Conservation (phyloP, 2,888 invertebrate species). For the Trachelus troglodyta region DNA sequence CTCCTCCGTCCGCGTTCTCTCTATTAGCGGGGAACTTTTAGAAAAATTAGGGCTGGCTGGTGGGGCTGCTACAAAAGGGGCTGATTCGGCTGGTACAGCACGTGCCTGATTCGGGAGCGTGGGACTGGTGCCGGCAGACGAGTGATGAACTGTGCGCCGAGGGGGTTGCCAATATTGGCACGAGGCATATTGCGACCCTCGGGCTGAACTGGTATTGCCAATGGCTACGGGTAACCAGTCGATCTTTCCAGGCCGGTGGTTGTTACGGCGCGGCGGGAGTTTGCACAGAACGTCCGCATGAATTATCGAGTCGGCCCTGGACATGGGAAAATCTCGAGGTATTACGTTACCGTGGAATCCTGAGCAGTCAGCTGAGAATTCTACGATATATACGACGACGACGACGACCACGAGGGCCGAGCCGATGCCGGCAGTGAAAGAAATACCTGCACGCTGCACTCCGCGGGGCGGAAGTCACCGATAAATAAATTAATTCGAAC, state of each 20-base stretch:
- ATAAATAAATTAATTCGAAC: slow-evolving; percentile 33
- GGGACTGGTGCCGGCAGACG: slow-evolving; percentile 48
- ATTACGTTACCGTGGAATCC: slow-evolving; percentile 5
- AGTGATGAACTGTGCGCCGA: slow-evolving; percentile 8
- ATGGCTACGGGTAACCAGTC: slow-evolving; percentile 20
- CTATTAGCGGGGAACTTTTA: slow-evolving; percentile 30
- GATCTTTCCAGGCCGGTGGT: slow-evolving; percentile 42
- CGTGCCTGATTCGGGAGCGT: slow-evolving; percentile 49
- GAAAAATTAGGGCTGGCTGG: slow-evolving; percentile 39
- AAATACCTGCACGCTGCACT: neutral
- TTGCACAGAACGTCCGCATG: slow-evolving; percentile 40
- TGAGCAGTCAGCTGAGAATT: neutral
- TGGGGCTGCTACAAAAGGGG: neutral
- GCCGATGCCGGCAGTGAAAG: neutral
- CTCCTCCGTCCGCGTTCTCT: slow-evolving; percentile 1
- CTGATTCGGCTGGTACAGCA: slow-evolving; percentile 27
- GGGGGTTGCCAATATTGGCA: slow-evolving; percentile 57
- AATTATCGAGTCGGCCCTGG: slow-evolving; percentile 37
- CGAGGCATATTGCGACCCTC: slow-evolving; percentile 58
- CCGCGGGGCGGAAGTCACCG: slow-evolving; percentile 5
- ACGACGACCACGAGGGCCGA: no score
- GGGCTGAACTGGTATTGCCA: neutral
- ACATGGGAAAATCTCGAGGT: slow-evolving; percentile 8
- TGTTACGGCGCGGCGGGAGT: slow-evolving; percentile 24
- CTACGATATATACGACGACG: neutral